Percentiles rank a stretch among this genome's conserved stretches.
phyloP scores from a whole-genome alignment of 2,888 invertebrate species.

The Rotaria macrura region DNA sequence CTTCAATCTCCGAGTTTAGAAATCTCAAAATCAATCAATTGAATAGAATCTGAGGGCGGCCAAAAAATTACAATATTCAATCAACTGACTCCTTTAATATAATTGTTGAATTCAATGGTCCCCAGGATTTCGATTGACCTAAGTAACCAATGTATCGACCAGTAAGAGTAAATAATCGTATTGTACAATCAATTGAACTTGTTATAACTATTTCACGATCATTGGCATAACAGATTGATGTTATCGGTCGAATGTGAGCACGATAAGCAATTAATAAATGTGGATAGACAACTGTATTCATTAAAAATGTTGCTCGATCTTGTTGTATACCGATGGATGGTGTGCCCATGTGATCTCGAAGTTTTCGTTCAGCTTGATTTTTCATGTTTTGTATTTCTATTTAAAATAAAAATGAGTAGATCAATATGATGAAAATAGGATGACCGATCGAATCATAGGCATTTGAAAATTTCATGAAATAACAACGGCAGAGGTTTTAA shows the following conservation, averaged over 20 bases:
- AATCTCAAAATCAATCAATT: no score
- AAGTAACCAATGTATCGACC: conserved; percentile 59
- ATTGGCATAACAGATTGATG: not conserved
- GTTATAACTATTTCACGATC: conserved; percentile 19
- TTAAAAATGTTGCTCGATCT: not conserved
- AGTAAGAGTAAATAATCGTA: conserved; percentile 40
- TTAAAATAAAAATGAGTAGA: not conserved
- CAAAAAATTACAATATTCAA: not conserved
- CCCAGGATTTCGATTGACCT: conserved; percentile 62
- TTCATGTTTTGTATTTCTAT: not conserved
- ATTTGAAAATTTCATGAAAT: no score
- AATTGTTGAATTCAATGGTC: conserved; percentile 48
- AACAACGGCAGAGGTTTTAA: no score
- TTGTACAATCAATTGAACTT: not conserved
- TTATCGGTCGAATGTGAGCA: conserved; percentile 1
- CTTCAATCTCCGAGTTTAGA: no score
- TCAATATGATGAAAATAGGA: no score
- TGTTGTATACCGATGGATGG: not conserved
- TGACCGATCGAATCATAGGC: no score
- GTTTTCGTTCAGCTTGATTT: not conserved
- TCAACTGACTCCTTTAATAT: conserved; percentile 34
- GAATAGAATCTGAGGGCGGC: no score
- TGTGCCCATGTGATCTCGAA: not conserved
- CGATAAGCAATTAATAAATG: not conserved
- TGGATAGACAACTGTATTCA: not conserved